Base-by-base conservation (phyloP, 2,888 invertebrate species). In the Eilema depressum region DNA sequence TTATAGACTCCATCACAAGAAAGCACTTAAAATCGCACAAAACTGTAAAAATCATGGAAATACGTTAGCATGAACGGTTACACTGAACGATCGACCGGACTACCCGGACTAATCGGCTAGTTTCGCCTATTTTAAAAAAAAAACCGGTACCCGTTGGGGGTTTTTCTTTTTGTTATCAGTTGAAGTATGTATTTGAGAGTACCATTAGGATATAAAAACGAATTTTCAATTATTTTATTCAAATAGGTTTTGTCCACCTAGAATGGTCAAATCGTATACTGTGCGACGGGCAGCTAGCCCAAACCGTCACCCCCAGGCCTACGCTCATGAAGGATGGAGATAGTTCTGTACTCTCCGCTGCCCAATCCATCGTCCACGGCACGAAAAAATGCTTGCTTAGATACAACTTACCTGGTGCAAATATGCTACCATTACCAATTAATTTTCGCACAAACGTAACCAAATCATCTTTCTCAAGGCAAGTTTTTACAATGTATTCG, bases 391-490 rank as follows among this genome's bases (percentile, higher is more conserved):
- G n/a, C n/a, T 3, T 20, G 7, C 1, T 4, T 53, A 53, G n/a
- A n/a, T 53, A n/a, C 3, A n/a, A 67, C 67, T 67, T 82, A 92
- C 93, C 92, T 86, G 93, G 90, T 64, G 92, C 92, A 74, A 92
- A 92, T 75, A 93, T 90, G 10, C 89, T 89, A 25, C 93, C 93
- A 63, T 88, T 81, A 5, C 93, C 93, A 28, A 88, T 84, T n/a
- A 91, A 2, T 30, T 84, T 88, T 60, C 86, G 84, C 0, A 92
- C 79, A 67, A 92, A 93, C 41, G 90, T 85, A 70, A 93, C 92
- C 0, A 92, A 83, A 59, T 92, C 91, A 28, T 93, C 93, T 74
- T 93, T 95, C 78, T 94, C 93, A 75, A 95, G 47, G 62, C 92
- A 93, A 0, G 89, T 88, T 82, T 93, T 95, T 73, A 94, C 70